Conservation (phyloP, 2,113 vertebrate genomes). For the Oncorhynchus tshawytscha region DNA sequence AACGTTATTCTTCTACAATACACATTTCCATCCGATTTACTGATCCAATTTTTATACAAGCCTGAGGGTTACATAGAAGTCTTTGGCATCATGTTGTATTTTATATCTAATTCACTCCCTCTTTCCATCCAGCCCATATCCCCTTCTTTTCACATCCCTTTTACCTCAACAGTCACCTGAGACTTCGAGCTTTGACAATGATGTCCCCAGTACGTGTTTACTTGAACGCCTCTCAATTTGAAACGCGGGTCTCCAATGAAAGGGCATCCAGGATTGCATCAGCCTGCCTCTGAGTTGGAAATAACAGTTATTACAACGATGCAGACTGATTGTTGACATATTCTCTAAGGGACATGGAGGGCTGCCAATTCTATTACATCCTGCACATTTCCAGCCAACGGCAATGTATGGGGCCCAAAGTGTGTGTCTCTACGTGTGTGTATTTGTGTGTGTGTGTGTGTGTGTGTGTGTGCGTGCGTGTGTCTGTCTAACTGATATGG, state of each 20-base stretch:
- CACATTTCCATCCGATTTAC: not conserved
- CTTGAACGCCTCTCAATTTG: not conserved
- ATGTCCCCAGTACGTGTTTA: not conserved
- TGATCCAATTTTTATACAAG: not conserved
- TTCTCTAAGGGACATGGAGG: slow-evolving; percentile 15
- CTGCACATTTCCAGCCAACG: slow-evolving; percentile 12
- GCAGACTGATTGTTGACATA: slow-evolving; percentile 18
- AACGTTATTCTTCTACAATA: not conserved
- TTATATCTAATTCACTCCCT: not conserved
- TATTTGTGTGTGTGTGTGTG: not conserved
- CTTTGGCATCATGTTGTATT: not conserved
- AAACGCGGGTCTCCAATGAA: not conserved
- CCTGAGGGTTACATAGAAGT: not conserved
- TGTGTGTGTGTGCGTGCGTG: not conserved
- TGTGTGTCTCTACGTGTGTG: not conserved
- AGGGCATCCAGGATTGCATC: slow-evolving; percentile 9
- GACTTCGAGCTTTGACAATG: not conserved
- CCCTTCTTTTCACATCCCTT: not conserved
- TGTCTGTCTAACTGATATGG: too few relatives aligned
- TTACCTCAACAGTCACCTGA: slow-evolving; percentile 18
- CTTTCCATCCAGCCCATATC: not conserved
- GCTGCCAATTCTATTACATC: not conserved
- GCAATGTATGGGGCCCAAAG: not conserved
- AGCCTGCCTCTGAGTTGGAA: slow-evolving; percentile 17
- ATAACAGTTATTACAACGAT: slow-evolving; percentile 11